phyloP scores from a whole-genome alignment of 2,113 vertebrate species.

The Otolemur garnettii region DNA sequence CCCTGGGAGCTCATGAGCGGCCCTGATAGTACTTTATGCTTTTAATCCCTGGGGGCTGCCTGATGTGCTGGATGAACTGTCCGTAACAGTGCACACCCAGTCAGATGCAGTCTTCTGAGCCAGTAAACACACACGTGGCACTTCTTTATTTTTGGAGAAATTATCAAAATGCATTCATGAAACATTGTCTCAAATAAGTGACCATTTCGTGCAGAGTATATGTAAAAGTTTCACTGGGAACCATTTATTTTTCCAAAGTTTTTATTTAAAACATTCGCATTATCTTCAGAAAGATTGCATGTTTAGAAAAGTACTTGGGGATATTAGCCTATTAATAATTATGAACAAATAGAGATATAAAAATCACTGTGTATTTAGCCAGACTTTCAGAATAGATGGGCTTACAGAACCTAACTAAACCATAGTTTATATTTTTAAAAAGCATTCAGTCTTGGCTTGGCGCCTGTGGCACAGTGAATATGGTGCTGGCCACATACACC shows the following conservation, averaged over 20 bases:
- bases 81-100: neutral
- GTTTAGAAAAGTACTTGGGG: neutral
- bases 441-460: neutral
- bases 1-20: no score
- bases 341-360: neutral
- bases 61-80: neutral
- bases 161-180: constrained; percentile 1
- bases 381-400: neutral
- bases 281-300: neutral
- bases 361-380: neutral
- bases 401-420: neutral
- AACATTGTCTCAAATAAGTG: constrained; percentile 32
- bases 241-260: neutral
- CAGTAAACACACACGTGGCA: constrained; percentile 44
- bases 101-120: constrained; percentile 22
- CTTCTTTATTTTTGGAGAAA: constrained; percentile 59
- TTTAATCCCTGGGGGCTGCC: neutral
- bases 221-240: constrained; percentile 61
- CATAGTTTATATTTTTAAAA: constrained; percentile 2
- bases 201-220: neutral
- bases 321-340: neutral
- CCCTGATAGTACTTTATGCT: neutral
- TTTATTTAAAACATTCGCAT: neutral
- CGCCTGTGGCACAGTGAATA: no score
- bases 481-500: no score